Evolutionary conservation across 2,113 vertebrate species (phyloP), one percentile per base, ranked within the genome.

Genomic region (Pao palembangensis): DNA sequence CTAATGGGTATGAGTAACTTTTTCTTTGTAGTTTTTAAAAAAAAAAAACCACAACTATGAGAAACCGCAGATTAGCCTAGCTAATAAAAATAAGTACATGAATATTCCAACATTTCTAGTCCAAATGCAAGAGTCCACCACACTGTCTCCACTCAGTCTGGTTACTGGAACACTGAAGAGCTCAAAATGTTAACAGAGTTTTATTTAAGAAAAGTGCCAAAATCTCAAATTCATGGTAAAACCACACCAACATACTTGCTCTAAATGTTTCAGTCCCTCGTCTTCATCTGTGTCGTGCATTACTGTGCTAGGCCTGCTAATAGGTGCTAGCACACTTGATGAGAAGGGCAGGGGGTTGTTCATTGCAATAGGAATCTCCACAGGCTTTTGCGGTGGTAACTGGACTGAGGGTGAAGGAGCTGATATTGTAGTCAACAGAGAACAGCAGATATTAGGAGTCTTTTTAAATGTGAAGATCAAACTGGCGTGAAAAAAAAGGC

Each of bases 251-350:
- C 50, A 31, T 80, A 97, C 98, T 93, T 94, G 98, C 57, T 99
- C 96, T 88, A 99, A 92, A 80, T 98, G 94, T 87, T 98, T 98
- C 58, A 99, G 92, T 63, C 98, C 93, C 77, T 98, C 96, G 64
- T 99, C 96, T 82, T 99, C 97, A 88, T 99, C 96, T 34, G 93
- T 86, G 64, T 97, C 94, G 23, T 92, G 86, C 15, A 67, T 69
- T 56, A 85, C 23, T 64, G 61, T 20, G 19, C 69, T 64, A 31
- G 84, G 73, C 65, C 86, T 76, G 51, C 83, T 54, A 23, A 89
- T 82, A 25, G 83, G 73, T 51, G 84, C 69, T 59, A 90, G 62
- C 46, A 88, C 66, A 79, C n/a, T 85, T 17, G 87, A 81, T 41
- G 87, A 44, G 63, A 85, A 90, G 44, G 87, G 51, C 50, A 89